A percentile compares a stretch with the other conserved stretches of the same genome.
These are phyloP conservation scores for Catagonus wagneri DNA, from an alignment of 2,113 vertebrate genomes.

Conservation along the genomic window DNA sequence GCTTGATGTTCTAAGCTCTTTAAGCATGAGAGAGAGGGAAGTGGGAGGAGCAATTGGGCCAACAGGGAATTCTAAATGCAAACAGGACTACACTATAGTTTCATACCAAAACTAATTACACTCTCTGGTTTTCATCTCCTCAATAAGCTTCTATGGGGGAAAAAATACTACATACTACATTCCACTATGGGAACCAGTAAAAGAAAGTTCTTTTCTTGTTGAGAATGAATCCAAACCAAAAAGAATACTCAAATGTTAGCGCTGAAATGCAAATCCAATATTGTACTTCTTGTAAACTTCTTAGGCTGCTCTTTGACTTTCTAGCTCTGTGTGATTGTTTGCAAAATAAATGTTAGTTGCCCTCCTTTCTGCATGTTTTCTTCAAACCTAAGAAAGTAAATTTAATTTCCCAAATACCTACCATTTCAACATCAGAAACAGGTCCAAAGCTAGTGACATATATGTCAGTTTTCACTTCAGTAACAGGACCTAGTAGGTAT, in stretches of 20 bases:
- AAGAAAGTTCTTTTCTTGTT: conserved; percentile 5
- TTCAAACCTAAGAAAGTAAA: conserved; percentile 79
- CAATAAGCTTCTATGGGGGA: conserved; percentile 26
- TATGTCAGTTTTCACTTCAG: conserved; percentile 98
- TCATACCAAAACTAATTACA: conserved; percentile 32
- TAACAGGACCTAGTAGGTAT: conserved; percentile 93
- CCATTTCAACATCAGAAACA: conserved; percentile 99
- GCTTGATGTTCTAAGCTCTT: neutral
- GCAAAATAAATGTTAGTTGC: conserved; percentile 77
- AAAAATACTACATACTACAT: neutral
- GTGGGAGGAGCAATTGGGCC: neutral
- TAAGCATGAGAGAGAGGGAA: neutral
- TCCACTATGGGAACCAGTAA: neutral
- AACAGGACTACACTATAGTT: neutral
- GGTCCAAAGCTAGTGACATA: conserved; percentile 99
- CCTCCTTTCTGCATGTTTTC: conserved; percentile 73
- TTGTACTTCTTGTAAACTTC: neutral
- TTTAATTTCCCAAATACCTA: conserved; percentile 86
- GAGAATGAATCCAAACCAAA: neutral
- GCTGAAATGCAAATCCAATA: neutral
- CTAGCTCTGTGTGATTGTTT: conserved; percentile 80
- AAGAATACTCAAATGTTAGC: neutral
- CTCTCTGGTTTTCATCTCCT: neutral
- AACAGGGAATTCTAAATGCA: neutral
- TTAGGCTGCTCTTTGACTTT: conserved; percentile 80